A percentile compares a stretch with the other conserved stretches of the same genome.
Evolutionary conservation across 2,797 vertebrate genomes (phyloP).

Genomic region (Chiloscyllium punctatum): DNA sequence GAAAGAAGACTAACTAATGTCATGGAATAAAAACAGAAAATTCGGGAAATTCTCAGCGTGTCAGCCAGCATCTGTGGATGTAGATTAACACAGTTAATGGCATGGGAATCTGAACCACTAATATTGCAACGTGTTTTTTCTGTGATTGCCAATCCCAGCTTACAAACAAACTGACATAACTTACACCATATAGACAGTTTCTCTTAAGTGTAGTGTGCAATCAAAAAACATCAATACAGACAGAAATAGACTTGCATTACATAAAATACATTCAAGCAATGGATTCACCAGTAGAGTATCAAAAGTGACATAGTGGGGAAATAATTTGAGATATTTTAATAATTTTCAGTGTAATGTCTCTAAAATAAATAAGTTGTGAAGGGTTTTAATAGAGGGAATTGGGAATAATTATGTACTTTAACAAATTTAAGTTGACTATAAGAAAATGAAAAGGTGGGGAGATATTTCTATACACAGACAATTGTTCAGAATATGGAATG

Average conservation of each 20-base stretch:
- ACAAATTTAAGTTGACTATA: no score
- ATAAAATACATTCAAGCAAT: no score
- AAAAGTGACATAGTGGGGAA: background rate
- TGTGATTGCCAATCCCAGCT: background rate
- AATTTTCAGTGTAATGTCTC: background rate
- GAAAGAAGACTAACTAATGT: no score
- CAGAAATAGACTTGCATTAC: background rate
- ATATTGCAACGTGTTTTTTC: background rate
- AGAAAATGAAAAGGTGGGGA: background rate
- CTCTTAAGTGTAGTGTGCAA: no score
- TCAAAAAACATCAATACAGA: no score
- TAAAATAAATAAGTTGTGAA: background rate
- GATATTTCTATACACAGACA: background rate
- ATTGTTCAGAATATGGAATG: background rate
- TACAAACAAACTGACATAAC: background rate
- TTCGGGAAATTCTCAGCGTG: no score
- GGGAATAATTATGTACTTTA: no score
- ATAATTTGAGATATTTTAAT: background rate
- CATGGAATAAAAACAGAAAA: no score
- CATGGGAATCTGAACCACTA: no score
- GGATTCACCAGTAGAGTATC: background rate
- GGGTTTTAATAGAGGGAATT: no score
- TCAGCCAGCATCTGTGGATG: no score
- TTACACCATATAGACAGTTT: background rate
- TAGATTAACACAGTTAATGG: no score